A percentile compares a stretch with the other conserved stretches of the same genome.
phyloP scores from a whole-genome alignment of 2,797 vertebrate species.

The Prunella strophiata region DNA sequence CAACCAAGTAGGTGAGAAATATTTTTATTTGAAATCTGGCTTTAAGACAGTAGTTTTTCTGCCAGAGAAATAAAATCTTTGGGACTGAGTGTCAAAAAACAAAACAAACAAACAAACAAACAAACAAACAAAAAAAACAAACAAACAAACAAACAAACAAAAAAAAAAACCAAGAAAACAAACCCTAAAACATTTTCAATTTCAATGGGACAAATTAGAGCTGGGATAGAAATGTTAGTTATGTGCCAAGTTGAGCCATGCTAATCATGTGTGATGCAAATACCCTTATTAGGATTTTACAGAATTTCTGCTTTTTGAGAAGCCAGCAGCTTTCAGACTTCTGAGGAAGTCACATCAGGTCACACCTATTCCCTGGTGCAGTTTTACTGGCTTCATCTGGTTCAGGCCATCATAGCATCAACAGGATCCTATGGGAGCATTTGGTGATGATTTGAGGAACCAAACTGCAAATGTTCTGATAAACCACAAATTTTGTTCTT shows the following conservation, averaged over 20 bases:
- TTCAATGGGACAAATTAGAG: neutral
- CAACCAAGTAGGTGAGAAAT: neutral
- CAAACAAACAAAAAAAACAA: neutral
- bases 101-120: no score
- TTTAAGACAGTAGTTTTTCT: neutral
- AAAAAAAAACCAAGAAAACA: neutral
- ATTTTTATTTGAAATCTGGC: neutral
- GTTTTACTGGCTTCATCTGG: neutral
- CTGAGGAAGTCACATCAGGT: neutral
- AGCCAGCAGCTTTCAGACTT: neutral
- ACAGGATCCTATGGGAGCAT: neutral
- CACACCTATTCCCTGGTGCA: neutral
- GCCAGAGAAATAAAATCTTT: neutral
- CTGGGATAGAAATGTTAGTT: neutral
- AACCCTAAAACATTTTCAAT: neutral
- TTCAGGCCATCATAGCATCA: neutral
- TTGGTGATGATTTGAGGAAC: neutral
- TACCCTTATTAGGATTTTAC: fast-evolving
- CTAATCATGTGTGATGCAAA: neutral
- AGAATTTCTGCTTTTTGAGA: neutral
- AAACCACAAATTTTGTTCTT: neutral
- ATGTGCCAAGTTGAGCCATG: neutral
- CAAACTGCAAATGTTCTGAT: neutral
- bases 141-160: neutral
- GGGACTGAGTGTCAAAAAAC: neutral